phyloP scores from a whole-genome alignment of 2,888 invertebrate species.

The Philereme vetulata region DNA sequence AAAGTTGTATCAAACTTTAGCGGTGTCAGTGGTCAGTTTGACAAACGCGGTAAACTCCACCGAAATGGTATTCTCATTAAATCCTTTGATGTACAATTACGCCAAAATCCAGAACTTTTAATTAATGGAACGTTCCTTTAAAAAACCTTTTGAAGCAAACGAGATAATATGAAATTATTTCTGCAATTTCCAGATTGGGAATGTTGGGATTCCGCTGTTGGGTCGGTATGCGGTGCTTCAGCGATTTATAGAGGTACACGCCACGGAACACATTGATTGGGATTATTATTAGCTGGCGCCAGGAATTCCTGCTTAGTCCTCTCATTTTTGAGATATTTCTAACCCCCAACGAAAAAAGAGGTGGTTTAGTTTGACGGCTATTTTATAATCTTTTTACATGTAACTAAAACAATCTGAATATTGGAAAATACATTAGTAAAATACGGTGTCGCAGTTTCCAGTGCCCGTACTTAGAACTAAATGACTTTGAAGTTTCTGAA shows the following conservation, averaged over 20 bases:
- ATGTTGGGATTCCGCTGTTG: constrained; percentile 20
- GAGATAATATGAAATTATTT: constrained; percentile 37
- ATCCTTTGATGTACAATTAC: constrained; percentile 37
- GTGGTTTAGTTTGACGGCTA: too few relatives aligned
- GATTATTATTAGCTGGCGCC: neutral
- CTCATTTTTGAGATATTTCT: too few relatives aligned
- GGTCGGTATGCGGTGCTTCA: constrained; percentile 1
- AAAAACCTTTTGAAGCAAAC: constrained; percentile 35
- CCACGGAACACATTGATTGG: neutral
- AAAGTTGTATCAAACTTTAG: neutral
- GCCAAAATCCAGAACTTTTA: constrained; percentile 34
- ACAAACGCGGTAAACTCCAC: constrained; percentile 4
- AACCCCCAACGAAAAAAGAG: too few relatives aligned
- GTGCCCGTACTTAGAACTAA: too few relatives aligned
- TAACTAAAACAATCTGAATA: too few relatives aligned
- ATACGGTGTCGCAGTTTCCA: too few relatives aligned
- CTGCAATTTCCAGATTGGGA: constrained; percentile 33
- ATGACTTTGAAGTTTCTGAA: too few relatives aligned
- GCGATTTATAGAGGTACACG: constrained; percentile 24
- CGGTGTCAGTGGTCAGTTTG: neutral
- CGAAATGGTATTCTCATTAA: constrained; percentile 26
- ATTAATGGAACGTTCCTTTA: constrained; percentile 36
- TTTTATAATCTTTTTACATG: too few relatives aligned
- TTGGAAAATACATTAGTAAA: too few relatives aligned
- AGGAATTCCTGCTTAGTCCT: neutral